These are phyloP conservation scores for Ctena decussata DNA, from an alignment of 2,888 invertebrate species.

Conservation along the genomic window DNA sequence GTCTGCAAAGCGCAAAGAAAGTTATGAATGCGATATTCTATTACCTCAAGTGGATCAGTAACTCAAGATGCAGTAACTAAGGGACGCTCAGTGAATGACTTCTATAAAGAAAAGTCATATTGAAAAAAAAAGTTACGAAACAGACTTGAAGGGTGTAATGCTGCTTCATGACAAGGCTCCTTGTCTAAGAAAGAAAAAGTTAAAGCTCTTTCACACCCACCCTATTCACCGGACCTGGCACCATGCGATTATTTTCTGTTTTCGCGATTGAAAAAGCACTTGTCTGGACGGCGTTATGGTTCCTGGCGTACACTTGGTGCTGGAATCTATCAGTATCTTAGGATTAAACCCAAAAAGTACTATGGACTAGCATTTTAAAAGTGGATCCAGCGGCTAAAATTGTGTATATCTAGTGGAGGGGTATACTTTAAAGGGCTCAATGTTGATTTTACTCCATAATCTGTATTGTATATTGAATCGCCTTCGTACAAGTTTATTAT, in stretches of 20 bases:
- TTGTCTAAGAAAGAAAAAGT: background rate
- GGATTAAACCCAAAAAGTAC: background rate
- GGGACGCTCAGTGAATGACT: too few species aligned
- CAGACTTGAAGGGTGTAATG: too few species aligned
- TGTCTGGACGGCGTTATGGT: background rate
- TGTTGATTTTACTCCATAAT: too few species aligned
- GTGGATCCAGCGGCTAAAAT: background rate
- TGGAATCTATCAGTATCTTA: background rate
- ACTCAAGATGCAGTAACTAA: too few species aligned
- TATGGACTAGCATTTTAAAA: background rate
- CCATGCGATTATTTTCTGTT: background rate
- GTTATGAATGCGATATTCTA: too few species aligned
- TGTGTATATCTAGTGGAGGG: background rate
- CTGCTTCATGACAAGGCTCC: too few species aligned
- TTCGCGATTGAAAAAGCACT: background rate
- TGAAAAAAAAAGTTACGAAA: too few species aligned
- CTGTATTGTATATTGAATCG: too few species aligned
- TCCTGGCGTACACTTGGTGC: background rate
- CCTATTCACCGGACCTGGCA: background rate
- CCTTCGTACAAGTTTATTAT: too few species aligned
- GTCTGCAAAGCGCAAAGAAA: too few species aligned
- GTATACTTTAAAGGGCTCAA: background rate
- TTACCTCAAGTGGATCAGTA: too few species aligned
- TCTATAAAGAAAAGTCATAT: too few species aligned
- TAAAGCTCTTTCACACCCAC: background rate